A percentile compares a stretch with the other conserved stretches of the same genome.
These are phyloP conservation scores for Leucoptera coffeella DNA, from an alignment of 2,888 invertebrate genomes.

Conservation along the genomic window DNA sequence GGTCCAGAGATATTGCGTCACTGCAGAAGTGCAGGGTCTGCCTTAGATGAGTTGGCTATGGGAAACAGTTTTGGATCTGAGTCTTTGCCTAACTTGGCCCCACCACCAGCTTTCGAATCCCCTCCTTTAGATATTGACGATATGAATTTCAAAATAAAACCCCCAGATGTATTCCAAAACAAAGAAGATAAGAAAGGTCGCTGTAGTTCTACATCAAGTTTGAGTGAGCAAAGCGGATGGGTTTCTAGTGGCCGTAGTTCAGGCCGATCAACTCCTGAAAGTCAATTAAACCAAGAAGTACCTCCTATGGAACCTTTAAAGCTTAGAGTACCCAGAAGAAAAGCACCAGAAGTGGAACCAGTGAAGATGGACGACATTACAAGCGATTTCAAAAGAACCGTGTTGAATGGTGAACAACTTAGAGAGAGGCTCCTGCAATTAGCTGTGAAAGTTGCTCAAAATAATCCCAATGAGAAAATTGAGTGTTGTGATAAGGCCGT, in stretches of 20 bases:
- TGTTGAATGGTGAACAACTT: constrained; percentile 60
- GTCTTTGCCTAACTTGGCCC: constrained; percentile 66
- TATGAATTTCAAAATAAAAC: constrained; percentile 44
- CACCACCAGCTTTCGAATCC: constrained; percentile 56
- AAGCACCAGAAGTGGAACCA: constrained; percentile 8
- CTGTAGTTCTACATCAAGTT: constrained; percentile 58
- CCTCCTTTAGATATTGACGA: constrained; percentile 45
- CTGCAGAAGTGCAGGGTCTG: constrained; percentile 51
- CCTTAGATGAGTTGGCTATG: constrained; percentile 50
- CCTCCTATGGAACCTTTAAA: background rate
- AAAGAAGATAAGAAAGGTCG: constrained; percentile 32
- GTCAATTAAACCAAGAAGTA: constrained; percentile 38
- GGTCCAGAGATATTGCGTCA: constrained; percentile 44
- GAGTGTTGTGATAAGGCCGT: constrained; percentile 49
- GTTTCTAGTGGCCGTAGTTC: constrained; percentile 72
- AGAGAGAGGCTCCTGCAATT: constrained; percentile 60
- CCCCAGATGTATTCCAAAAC: constrained; percentile 41
- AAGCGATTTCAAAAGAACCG: constrained; percentile 37
- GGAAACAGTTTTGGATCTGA: constrained; percentile 56
- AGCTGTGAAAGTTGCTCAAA: constrained; percentile 43
- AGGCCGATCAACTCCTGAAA: constrained; percentile 58
- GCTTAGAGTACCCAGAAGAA: background rate
- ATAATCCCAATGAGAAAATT: constrained; percentile 36
- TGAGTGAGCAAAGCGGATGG: constrained; percentile 85
- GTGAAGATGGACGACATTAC: constrained; percentile 25